These are phyloP conservation scores for Lasiommata megera DNA, from an alignment of 2,888 invertebrate genomes.

Conservation along the genomic window DNA sequence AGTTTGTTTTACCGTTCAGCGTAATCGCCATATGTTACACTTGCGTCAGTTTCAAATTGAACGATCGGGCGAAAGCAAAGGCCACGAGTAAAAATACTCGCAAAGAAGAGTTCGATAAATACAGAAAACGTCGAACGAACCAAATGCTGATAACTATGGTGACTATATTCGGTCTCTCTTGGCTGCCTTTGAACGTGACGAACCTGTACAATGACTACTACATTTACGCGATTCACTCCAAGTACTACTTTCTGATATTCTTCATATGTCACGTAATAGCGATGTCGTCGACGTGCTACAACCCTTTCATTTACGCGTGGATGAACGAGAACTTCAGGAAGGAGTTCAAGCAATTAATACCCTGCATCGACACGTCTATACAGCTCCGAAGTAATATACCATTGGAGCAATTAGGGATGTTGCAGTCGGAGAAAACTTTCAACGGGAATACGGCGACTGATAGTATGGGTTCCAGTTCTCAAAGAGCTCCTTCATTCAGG, in stretches of 20 bases:
- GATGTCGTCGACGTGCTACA: constrained; percentile 98
- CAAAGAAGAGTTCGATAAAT: constrained; percentile 94
- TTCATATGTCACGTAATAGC: constrained; percentile 95
- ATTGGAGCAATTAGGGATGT: constrained; percentile 77
- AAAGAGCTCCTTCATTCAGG: constrained; percentile 75
- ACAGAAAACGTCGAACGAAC: constrained; percentile 94
- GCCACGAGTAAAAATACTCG: constrained; percentile 92
- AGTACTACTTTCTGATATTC: constrained; percentile 93
- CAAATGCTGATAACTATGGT: constrained; percentile 99
- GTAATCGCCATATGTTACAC: constrained; percentile 97
- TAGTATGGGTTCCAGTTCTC: constrained; percentile 77
- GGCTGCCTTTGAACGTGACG: constrained; percentile 95
- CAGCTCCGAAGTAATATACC: constrained; percentile 64
- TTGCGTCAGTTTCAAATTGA: constrained; percentile 93
- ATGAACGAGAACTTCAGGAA: constrained; percentile 97
- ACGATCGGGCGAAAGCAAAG: constrained; percentile 90
- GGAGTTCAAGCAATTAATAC: constrained; percentile 91
- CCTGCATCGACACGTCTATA: constrained; percentile 81
- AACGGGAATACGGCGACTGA: constrained; percentile 89
- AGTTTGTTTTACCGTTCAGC: constrained; percentile 96
- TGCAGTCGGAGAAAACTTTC: constrained; percentile 85
- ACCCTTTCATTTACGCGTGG: constrained; percentile 98
- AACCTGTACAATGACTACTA: constrained; percentile 93
- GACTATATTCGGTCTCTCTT: constrained; percentile 96
- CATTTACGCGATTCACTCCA: constrained; percentile 86